These are phyloP conservation scores for Onychomys arenicola DNA, from an alignment of 2,797 vertebrate genomes.

Conservation along the genomic window DNA sequence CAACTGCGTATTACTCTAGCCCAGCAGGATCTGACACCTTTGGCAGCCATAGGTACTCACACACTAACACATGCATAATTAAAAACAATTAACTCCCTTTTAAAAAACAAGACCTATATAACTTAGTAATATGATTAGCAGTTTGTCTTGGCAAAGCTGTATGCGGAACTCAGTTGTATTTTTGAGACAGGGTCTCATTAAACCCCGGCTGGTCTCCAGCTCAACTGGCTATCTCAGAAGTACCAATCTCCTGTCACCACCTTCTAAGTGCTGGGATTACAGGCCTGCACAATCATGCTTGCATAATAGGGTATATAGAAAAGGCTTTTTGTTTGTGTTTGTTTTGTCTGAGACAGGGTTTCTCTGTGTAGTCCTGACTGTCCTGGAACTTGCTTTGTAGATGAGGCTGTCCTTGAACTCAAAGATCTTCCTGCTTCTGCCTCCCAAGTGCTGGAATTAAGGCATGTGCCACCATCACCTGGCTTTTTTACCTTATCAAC, in stretches of 20 bases:
- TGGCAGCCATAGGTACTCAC: not conserved
- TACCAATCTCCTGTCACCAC: not conserved
- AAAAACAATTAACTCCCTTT: not conserved
- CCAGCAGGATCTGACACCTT: not conserved
- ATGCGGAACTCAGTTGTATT: slow-evolving; percentile 4
- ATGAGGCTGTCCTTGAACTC: not conserved
- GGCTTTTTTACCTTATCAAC: not conserved
- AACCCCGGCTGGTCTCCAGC: not conserved
- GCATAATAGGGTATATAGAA: slow-evolving; percentile 25
- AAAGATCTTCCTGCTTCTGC: not conserved
- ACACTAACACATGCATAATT: not conserved
- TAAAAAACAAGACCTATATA: not conserved
- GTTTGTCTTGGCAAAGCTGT: slow-evolving; percentile 34
- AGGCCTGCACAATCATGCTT: not conserved
- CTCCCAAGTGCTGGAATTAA: not conserved
- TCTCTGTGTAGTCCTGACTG: not conserved
- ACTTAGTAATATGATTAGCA: slow-evolving; percentile 20
- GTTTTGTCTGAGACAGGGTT: not conserved
- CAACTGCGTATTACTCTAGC: not conserved
- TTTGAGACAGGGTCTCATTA: not conserved
- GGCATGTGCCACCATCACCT: accelerated
- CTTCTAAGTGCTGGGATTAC: not conserved
- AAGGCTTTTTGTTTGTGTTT: not conserved
- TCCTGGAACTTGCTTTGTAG: not conserved
- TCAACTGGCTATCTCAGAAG: not conserved